Base-by-base conservation (phyloP, 2,888 invertebrate species). In the Andrena camellia region DNA sequence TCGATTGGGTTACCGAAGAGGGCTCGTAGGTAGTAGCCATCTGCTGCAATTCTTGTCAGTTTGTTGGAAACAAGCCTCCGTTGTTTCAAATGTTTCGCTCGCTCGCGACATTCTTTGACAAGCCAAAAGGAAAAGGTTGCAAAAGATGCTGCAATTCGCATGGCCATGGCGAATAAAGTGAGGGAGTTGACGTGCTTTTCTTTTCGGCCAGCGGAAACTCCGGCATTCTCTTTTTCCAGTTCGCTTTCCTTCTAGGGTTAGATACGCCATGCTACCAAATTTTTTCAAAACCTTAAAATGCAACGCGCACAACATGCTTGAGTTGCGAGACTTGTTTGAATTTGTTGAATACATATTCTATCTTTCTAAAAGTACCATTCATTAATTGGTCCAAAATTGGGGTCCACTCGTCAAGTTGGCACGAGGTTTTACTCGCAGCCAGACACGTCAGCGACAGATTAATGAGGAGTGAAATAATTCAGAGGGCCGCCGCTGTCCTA, bases 401-500 rank as follows among this genome's bases (percentile, higher is more conserved):
- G 23, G 57, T 8, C 1, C 3, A 8, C 26, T 17, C 48, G 8
- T 29, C 29, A n/a, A 29, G 48, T 10, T 52, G 50, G 10, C n/a
- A 29, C 31, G 13, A 20, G 20, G 20, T 63, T 63, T 63, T 35
- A 8, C 8, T 6, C 7, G n/a, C 4, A 62, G 8, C 10, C 13
- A 23, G 8, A 23, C 7, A 13, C 33, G 20, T 13, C 71, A 5
- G 23, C 23, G 26, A 64, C 33, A 33, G 7, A 68, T 33, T 23
- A 60, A 26, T 57, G 26, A 63, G 20, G 23, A 48, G 23, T 3
- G n/a, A 48, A 71, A 31, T 23, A 63, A 76, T 60, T 73, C 31
- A 7, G 60, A 7, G 20, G 1, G 10, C 23, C 42, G 6, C 5
- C 33, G 10, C 35, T 50, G 59, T 20, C 42, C 48, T 59, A 33